phyloP scores from a whole-genome alignment of 2,888 invertebrate species.

The Idaea aversata region DNA sequence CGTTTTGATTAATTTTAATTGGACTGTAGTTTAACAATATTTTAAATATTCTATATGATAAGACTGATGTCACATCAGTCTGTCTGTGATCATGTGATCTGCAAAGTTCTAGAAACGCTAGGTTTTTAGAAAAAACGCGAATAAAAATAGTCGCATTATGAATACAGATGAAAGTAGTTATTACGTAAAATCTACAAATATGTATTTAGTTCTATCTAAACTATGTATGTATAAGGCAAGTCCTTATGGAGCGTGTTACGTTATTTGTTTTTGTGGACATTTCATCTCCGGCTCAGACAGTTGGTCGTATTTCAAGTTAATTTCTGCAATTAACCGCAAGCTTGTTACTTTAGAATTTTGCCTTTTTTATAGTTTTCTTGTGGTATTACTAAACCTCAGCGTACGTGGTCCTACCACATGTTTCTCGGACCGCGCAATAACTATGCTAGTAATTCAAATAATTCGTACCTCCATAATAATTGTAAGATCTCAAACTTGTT shows the following conservation, averaged over 20 bases:
- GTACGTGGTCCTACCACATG: constrained; percentile 49
- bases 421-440: constrained; percentile 56
- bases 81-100: too few species aligned
- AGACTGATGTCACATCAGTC: too few species aligned
- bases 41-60: too few species aligned
- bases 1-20: too few species aligned
- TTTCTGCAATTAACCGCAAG: constrained; percentile 64
- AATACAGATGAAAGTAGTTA: too few species aligned
- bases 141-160: too few species aligned
- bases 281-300: constrained; percentile 62
- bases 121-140: too few species aligned
- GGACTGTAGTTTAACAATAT: too few species aligned
- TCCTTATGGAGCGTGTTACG: background rate
- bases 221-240: background rate
- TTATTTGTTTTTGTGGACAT: constrained; percentile 57
- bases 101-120: too few species aligned
- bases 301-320: constrained; percentile 45
- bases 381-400: constrained; percentile 22
- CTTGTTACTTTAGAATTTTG: constrained; percentile 46
- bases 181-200: background rate
- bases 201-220: too few species aligned
- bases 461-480: constrained; percentile 59
- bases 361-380: constrained; percentile 19
- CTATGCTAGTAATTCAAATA: constrained; percentile 49
- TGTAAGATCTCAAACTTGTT: constrained; percentile 39